Conservation (phyloP, 1,140 invertebrate genomes). For the Probaryconus sp. region DNA sequence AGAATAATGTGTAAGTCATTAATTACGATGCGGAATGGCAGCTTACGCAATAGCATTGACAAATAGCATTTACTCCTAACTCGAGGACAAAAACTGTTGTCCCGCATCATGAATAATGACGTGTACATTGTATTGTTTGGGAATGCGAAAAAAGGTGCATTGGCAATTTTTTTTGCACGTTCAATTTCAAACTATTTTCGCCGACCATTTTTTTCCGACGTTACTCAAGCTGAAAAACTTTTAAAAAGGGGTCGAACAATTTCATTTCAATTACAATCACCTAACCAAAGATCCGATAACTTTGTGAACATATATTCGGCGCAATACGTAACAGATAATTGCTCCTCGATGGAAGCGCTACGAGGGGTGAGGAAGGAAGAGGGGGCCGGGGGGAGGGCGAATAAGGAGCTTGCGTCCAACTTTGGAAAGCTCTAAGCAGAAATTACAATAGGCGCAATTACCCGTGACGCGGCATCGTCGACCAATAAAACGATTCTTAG, state of each 20-base stretch:
- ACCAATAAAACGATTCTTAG: constrained; percentile 54
- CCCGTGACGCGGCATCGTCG: constrained; percentile 36
- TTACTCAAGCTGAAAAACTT: too few species aligned
- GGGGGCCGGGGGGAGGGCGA: too few species aligned
- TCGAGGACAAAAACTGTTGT: constrained; percentile 49
- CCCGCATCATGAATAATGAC: constrained; percentile 58
- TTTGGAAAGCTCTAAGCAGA: constrained; percentile 16
- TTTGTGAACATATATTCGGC: too few species aligned
- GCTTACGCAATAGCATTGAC: constrained; percentile 55
- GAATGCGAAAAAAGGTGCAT: constrained; percentile 47
- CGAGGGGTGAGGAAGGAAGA: too few species aligned
- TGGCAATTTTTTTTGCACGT: too few species aligned
- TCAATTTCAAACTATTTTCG: too few species aligned
- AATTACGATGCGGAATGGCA: constrained; percentile 58
- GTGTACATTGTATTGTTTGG: constrained; percentile 54
- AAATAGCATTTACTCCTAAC: constrained; percentile 57
- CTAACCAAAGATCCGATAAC: too few species aligned
- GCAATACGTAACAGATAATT: too few species aligned
- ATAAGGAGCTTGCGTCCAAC: constrained; percentile 10
- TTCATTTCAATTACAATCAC: too few species aligned
- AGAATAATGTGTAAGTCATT: constrained; percentile 59
- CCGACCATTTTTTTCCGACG: too few species aligned
- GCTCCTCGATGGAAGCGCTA: too few species aligned
- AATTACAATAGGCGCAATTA: constrained; percentile 55
- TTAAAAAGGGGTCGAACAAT: too few species aligned